Evolutionary conservation across 2,113 vertebrate species (phyloP).

Genomic region (Sisor rabdophorus): DNA sequence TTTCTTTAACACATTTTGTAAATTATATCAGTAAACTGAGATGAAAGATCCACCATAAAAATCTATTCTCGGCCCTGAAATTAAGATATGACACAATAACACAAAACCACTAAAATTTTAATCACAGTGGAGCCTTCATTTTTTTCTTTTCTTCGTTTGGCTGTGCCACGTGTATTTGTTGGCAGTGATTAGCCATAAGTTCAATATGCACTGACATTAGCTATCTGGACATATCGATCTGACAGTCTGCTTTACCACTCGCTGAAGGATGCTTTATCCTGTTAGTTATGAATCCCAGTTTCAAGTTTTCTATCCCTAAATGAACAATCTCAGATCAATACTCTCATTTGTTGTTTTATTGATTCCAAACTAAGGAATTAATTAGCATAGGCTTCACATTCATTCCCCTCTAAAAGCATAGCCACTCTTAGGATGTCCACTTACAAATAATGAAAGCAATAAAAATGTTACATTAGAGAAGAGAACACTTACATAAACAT

Average conservation of each 20-base stretch:
- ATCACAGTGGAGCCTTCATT: background rate
- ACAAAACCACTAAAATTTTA: background rate
- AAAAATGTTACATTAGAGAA: background rate
- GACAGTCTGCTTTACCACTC: slow-evolving; percentile 24
- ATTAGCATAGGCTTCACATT: slow-evolving; percentile 40
- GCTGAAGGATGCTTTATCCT: slow-evolving; percentile 25
- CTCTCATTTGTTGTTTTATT: slow-evolving; percentile 43
- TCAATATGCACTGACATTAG: slow-evolving; percentile 6
- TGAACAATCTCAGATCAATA: slow-evolving; percentile 45
- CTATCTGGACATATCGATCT: slow-evolving; percentile 19
- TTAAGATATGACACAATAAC: background rate
- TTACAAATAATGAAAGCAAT: slow-evolving; percentile 16
- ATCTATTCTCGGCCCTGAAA: background rate
- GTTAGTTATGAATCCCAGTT: slow-evolving; percentile 27
- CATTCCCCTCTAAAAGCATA: slow-evolving; percentile 7
- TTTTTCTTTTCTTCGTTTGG: background rate
- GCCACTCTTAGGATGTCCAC: background rate
- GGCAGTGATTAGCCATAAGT: slow-evolving; percentile 20
- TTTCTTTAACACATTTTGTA: background rate
- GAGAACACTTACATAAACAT: background rate
- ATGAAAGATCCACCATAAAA: background rate
- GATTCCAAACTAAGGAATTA: slow-evolving; percentile 28
- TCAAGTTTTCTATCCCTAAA: slow-evolving; percentile 24
- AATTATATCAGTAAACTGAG: background rate
- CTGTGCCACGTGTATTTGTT: background rate